Evolutionary conservation across 2,113 vertebrate genomes (phyloP).

Genomic region (Oostethus manadensis): DNA sequence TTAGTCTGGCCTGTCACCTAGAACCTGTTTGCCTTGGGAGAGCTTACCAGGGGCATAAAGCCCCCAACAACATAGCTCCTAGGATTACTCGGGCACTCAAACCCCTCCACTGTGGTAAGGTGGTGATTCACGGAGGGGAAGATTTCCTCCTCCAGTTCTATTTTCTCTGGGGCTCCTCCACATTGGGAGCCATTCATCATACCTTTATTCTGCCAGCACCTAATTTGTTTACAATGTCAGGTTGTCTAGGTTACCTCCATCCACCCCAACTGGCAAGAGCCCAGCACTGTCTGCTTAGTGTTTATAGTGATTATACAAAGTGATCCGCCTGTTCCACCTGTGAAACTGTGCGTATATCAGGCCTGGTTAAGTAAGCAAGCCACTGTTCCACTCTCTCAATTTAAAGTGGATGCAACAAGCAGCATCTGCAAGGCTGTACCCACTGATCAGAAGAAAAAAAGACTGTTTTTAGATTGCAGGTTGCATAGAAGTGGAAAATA

Average conservation of each 20-base stretch:
- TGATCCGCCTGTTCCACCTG: conserved; percentile 21
- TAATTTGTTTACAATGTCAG: conserved; percentile 58
- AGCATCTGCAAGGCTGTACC: not conserved
- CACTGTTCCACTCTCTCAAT: conserved; percentile 25
- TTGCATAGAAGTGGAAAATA: conserved; percentile 1
- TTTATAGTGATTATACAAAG: conserved; percentile 22
- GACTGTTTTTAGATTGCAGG: conserved; percentile 19
- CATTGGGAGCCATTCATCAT: conserved; percentile 66
- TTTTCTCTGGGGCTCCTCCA: conserved; percentile 48
- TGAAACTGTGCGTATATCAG: not conserved
- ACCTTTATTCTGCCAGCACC: conserved; percentile 24
- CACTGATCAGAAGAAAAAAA: conserved; percentile 14
- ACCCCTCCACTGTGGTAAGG: too few species aligned
- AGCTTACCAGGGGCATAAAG: too few species aligned
- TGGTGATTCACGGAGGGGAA: too few species aligned
- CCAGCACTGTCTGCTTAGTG: conserved; percentile 65
- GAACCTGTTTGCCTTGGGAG: too few species aligned
- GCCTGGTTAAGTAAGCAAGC: conserved; percentile 31
- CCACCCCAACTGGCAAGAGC: conserved; percentile 42
- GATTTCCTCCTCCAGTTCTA: conserved; percentile 19
- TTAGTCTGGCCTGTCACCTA: too few species aligned
- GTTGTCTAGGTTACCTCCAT: conserved; percentile 55
- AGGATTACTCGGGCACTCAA: too few species aligned
- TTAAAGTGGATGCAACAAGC: conserved; percentile 33
- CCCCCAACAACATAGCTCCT: too few species aligned